These are phyloP conservation scores for Masnerella sp. DNA, from an alignment of 2,888 invertebrate species.

Conservation along the genomic window DNA sequence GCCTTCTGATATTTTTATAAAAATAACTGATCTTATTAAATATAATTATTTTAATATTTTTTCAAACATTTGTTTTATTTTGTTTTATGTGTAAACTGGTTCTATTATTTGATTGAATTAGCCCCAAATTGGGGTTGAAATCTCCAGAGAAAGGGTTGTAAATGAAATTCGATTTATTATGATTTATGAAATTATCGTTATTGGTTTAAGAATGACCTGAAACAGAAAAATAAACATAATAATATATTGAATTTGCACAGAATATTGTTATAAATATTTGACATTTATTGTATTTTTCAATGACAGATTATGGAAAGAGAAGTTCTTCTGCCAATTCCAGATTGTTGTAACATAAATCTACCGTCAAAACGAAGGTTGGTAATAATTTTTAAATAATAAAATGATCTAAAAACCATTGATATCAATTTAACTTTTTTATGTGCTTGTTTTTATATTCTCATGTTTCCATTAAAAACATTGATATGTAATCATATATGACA, in stretches of 20 bases:
- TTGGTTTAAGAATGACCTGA: not conserved
- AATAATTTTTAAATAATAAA: too few species aligned
- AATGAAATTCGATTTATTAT: not conserved
- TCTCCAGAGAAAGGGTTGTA: constrained; percentile 18
- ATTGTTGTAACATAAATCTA: constrained; percentile 78
- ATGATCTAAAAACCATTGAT: too few species aligned
- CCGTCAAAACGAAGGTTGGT: constrained; percentile 66
- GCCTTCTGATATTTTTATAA: too few species aligned
- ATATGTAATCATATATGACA: too few species aligned
- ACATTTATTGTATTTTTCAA: too few species aligned
- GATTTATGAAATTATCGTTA: not conserved
- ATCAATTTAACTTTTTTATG: too few species aligned
- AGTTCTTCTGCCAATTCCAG: constrained; percentile 79
- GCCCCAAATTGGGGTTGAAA: constrained; percentile 19
- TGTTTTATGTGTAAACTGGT: constrained; percentile 14
- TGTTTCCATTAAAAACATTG: too few species aligned
- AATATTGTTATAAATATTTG: not conserved
- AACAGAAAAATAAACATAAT: too few species aligned
- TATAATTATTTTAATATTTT: too few species aligned
- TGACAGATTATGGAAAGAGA: constrained; percentile 77
- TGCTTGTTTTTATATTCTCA: too few species aligned
- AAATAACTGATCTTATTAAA: too few species aligned
- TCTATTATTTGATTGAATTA: constrained; percentile 25
- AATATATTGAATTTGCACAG: not conserved
- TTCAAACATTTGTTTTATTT: constrained; percentile 41